Evolutionary conservation across 2,113 vertebrate species (phyloP), one percentile per base, ranked within the genome.

Genomic region (Podarcis raffonei): DNA sequence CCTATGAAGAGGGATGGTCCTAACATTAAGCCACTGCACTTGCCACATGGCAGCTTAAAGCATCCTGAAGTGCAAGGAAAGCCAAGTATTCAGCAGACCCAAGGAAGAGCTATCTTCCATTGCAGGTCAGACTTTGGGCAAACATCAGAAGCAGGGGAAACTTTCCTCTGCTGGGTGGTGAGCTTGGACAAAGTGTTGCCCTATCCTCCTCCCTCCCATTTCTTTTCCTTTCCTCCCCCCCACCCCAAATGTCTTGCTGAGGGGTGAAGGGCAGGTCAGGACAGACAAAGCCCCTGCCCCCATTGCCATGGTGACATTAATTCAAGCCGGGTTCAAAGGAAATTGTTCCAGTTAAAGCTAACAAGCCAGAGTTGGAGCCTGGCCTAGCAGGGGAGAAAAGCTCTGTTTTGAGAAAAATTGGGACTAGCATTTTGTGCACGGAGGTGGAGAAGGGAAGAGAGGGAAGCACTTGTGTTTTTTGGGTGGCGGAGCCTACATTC

Each of bases 311-410:
- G 96, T 94, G 96, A 97, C 96, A 94, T 92, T 95, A 96, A 97
- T 96, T 97, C 95, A 95, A 96, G 94, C 93, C 76, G 94, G 96
- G 97, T 97, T 97, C 97, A 97, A 97, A 97, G 95, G 96, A 94
- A 97, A 94, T 91, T 71, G 94, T 91, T 96, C 92, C 93, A 91
- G 93, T 94, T 95, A 93, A 94, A 95, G 95, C 96, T 95, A 95
- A 96, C 94, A 93, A 94, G 94, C 53, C 92, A 90, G 93, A 92
- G 93, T 48, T 92, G 92, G 92, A 94, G 91, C 75, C 18, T 1
- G 37, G 82, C 86, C 95, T 95, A 94, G 91, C 92, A 93, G 95
- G 90, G 90, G 18, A 94, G 93, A 96, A 93, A 90, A 16, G 79
- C 0, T 71, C 93, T 94, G 95, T 94, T 95, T 94, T 94, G 71